Evolutionary conservation across 2,113 vertebrate species (phyloP).

Genomic region (Noturus placidus): DNA sequence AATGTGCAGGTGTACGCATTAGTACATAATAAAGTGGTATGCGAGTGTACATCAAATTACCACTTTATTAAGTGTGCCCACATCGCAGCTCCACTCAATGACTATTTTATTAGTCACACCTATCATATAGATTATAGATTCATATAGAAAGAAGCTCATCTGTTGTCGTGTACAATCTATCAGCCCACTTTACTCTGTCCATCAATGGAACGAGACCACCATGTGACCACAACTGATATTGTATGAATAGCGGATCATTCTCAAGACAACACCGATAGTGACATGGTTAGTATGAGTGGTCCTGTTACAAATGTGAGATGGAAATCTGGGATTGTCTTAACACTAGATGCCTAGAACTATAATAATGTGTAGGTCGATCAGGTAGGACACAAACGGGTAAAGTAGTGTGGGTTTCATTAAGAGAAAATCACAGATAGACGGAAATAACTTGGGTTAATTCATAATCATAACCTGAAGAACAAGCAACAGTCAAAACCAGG

Average conservation of each 20-base stretch:
- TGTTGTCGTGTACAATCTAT: not conserved
- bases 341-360: not conserved
- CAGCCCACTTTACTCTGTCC: not conserved
- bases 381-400: not conserved
- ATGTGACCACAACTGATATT: not conserved
- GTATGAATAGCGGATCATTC: not conserved
- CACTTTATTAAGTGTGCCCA: not conserved
- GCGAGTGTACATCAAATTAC: not conserved
- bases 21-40: not conserved
- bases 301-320: not conserved
- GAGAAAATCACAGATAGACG: not conserved
- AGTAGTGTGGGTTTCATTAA: not conserved
- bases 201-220: not conserved
- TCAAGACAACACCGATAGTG: not conserved
- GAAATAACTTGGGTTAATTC: not conserved
- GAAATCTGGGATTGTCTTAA: not conserved
- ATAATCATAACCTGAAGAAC: not conserved
- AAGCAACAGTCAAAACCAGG: not conserved
- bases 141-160: not conserved
- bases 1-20: not conserved
- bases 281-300: not conserved
- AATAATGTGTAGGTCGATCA: not conserved
- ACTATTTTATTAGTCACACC: not conserved
- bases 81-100: not conserved
- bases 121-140: not conserved